Base-by-base conservation (phyloP, 2,888 invertebrate species). In the Serripes groenlandicus region DNA sequence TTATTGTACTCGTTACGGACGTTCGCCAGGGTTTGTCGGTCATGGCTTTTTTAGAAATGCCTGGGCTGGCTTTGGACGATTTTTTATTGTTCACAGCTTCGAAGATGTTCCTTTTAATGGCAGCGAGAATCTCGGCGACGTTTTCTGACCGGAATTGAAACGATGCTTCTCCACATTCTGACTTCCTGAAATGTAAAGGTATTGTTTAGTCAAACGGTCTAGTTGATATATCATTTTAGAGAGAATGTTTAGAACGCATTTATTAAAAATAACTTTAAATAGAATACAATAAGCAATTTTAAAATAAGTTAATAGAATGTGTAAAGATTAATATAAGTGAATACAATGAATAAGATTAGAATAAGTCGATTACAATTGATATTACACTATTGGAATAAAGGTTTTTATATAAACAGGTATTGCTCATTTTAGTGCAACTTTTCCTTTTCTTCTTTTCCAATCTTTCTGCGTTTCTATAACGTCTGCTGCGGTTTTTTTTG, bases 91-190 rank as follows among this genome's bases (percentile, higher is more conserved):
- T 74, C 11, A 89, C 76, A 4, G 90, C 90, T 1, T 78, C 56
- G 69, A 79, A 83, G n/a, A 90, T 90, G 56, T 90, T 90, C 49
- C 78, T 75, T 62, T 86, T 86, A 30, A 90, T 90, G 9, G 87
- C 71, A 7, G 66, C 79, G 9, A 90, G 75, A 62, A 90, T 90
- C 0, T 82, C 77, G 0, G 80, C 69, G 15, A 88, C 89, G 18
- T 75, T 75, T 2, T 78, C 78, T 4, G 90, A 83, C 68, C 76
- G 76, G 69, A 90, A 90, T 56, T 86, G 83, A 56, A 90, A 90
- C 1, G 70, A 81, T 1, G 89, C 90, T 52, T 90, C 90, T 11
- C 90, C 90, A 72, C 88, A 88, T 60, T 88, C 85, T 26, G 90
- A 89, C 78, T 84, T 89, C 49, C 90, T 90, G 85, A 34, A 88